These are phyloP conservation scores for Busseola fusca DNA, from an alignment of 2,888 invertebrate species.

Conservation along the genomic window DNA sequence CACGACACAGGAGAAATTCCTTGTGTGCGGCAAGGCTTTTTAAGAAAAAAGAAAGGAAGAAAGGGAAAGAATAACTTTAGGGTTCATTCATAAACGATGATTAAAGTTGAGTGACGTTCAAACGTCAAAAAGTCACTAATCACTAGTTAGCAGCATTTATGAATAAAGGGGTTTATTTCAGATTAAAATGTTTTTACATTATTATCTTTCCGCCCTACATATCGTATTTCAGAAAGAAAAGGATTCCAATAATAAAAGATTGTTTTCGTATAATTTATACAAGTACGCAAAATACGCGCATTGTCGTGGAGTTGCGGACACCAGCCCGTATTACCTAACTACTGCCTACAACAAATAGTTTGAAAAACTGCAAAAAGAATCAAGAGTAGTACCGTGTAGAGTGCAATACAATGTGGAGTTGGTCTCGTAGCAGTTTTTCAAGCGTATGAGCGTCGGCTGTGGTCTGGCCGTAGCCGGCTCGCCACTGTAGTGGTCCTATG, in stretches of 20 bases:
- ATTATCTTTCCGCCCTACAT: background rate
- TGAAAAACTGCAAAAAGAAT: slow-evolving; percentile 29
- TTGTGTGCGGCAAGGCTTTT: too few relatives aligned
- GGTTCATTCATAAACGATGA: too few relatives aligned
- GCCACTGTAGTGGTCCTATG: slow-evolving; percentile 53
- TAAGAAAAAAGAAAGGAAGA: too few relatives aligned
- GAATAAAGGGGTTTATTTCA: too few relatives aligned
- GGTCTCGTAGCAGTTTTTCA: slow-evolving; percentile 59
- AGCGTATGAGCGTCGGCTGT: slow-evolving; percentile 48
- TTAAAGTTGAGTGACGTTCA: too few relatives aligned
- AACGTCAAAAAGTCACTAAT: too few relatives aligned
- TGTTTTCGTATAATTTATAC: slow-evolving; percentile 8
- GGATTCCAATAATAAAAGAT: background rate
- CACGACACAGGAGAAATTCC: too few relatives aligned
- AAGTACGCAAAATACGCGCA: background rate
- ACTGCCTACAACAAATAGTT: background rate
- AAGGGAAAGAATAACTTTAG: too few relatives aligned
- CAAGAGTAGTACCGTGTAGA: slow-evolving; percentile 29
- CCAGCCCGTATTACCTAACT: too few relatives aligned
- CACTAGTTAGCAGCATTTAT: too few relatives aligned
- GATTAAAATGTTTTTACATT: background rate
- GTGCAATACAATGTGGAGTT: slow-evolving; percentile 40
- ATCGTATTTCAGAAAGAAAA: slow-evolving; percentile 18
- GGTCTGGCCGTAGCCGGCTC: slow-evolving; percentile 38
- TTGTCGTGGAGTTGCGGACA: too few relatives aligned